Evolutionary conservation across 2,888 invertebrate species (phyloP), one percentile per base, ranked within the genome.

Genomic region (Chironomus tentans): DNA sequence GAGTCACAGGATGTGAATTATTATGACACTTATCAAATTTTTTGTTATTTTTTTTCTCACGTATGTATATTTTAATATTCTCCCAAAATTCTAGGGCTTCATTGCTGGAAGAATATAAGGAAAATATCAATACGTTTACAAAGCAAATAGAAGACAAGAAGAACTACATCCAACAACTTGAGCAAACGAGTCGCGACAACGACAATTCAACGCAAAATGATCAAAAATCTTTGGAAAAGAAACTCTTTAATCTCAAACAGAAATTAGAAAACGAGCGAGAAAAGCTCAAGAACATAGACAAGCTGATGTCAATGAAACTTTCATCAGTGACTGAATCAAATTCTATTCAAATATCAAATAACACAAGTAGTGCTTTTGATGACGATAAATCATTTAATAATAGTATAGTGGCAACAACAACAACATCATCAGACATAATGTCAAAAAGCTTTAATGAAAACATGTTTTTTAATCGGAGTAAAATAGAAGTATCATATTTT

Each of bases 41-140:
- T n/a, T n/a, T n/a, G n/a, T n/a, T 24, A 24, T 24, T 24, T 3
- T 24, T 62, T 22, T 10, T 22, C 13, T 18, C 2, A 18, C 3
- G 28, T 4, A 38, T n/a, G n/a, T n/a, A n/a, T n/a, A n/a, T n/a
- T 68, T 68, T 21, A 24, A 24, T 24, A 24, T 24, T 10, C 50
- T 65, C 28, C 4, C 4, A 28, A n/a, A 28, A 28, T 78, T 73
- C 80, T 82, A 88, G 87, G 83, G 86, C 95, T 80, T 92, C 95
- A 1, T 93, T 92, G 79, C 87, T 93, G 78, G 95, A 94, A 84
- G 95, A 94, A 82, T 82, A 94, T 4, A 92, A 93, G 81, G 88
- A 91, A 80, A 93, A 91, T 80, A 88, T 90, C 76, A 85, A 88
- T n/a, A 86, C 89, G 24, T 84, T 91, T 22, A 84, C 86, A 0